Evolutionary conservation across 1,140 invertebrate species (phyloP), one percentile per base, ranked within the genome.

Genomic region (Teleogryllus occipitalis): DNA sequence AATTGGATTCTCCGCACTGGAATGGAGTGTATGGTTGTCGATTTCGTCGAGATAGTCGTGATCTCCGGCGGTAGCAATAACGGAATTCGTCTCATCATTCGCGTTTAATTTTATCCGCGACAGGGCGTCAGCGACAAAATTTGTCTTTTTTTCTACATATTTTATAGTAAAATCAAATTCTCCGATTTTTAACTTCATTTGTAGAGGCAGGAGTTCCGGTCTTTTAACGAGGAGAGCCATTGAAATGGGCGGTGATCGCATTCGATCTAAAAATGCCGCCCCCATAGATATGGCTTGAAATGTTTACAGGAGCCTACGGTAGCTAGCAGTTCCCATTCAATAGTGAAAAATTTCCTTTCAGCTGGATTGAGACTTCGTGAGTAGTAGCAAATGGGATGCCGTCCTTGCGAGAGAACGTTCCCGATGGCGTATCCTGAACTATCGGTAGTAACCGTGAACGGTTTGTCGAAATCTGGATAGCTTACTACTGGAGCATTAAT

Each of bases 271-370:
- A 83, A 83, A 73, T 82, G 74, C 77, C 79, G 74, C 73, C 79
- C 81, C 75, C 74, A 81, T 7, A 82, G 75, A 72, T 82, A 82
- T 27, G 79, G 75, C 22, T 39, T 76, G 21, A 76, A 76, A n/a
- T 76, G n/a, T 21, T 76, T n/a, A 12, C n/a, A 12, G 22, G 10
- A 10, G 39, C 21, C 39, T 76, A 76, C 39, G 75, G 21, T 39
- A 21, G n/a, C 75, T 10, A 76, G 75, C 21, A 39, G 14, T 21
- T 76, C 75, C 14, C n/a, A 10, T 39, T 89, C 85, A 4, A 84
- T 85, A 7, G 83, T 84, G 7, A 78, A 80, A 75, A 86, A 89
- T 47, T 85, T 85, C 77, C 73, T 81, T 84, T 88, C 87, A 15
- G 82, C 80, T 27, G 80, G 77, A 74, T 78, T 83, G 12, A 89